Percentiles rank a stretch among this genome's conserved stretches.
Evolutionary conservation across 2,888 invertebrate species (phyloP).

Genomic region (Oegoconia quadripuncta): DNA sequence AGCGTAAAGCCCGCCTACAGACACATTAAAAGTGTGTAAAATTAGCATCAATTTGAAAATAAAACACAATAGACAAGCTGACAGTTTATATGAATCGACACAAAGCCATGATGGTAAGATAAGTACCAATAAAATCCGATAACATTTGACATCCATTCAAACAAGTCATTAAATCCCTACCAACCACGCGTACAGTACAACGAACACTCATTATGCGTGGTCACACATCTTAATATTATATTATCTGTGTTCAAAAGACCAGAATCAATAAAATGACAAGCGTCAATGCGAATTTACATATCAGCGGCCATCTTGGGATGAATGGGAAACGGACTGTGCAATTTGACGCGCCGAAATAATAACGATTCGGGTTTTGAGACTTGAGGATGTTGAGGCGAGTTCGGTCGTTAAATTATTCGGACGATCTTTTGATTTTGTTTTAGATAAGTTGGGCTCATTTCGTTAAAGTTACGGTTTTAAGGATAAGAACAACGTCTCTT

Average conservation of each 20-base stretch:
- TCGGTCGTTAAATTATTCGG: too few relatives aligned
- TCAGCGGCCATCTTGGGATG: conserved; percentile 41
- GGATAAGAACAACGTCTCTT: too few relatives aligned
- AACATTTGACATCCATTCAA: too few relatives aligned
- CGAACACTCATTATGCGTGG: conserved; percentile 37
- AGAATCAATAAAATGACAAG: conserved; percentile 43
- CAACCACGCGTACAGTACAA: conserved; percentile 11
- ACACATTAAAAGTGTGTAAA: too few relatives aligned
- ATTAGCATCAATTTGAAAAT: too few relatives aligned
- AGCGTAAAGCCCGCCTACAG: too few relatives aligned
- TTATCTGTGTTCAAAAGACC: conserved; percentile 32
- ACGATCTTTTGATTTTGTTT: too few relatives aligned
- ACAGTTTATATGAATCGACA: background rate
- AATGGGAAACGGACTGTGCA: conserved; percentile 30
- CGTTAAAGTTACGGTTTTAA: too few relatives aligned
- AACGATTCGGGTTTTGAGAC: conserved; percentile 39
- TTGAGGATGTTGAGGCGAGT: too few relatives aligned
- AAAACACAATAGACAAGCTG: too few relatives aligned
- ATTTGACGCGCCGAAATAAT: conserved; percentile 31
- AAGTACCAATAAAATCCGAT: too few relatives aligned
- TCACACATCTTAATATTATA: conserved; percentile 32
- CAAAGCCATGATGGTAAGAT: background rate
- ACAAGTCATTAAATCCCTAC: conserved; percentile 20
- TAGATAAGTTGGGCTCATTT: too few relatives aligned
- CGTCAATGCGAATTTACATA: conserved; percentile 40